Conservation (phyloP, 92 coral and sea anemone genomes). For the Bergia puertoricense region DNA sequence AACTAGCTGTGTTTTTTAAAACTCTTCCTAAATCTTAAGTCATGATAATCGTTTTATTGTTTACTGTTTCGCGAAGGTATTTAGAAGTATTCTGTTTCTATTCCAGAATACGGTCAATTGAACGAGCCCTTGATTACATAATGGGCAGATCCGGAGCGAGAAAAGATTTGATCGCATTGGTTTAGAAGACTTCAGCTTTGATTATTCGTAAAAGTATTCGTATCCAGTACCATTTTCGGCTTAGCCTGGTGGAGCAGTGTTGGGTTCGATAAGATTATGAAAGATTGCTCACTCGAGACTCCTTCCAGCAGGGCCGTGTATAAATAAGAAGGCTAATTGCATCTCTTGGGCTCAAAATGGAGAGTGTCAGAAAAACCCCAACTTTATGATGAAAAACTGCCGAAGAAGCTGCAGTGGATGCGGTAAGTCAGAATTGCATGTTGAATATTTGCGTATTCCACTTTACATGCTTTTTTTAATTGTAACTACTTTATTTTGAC, state of each 20-base stretch:
- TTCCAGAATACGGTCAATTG: too few species aligned
- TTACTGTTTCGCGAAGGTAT: too few species aligned
- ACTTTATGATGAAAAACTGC: conserved; percentile 28
- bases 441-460: neutral
- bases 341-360: conserved; percentile 39
- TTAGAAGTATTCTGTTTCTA: too few species aligned
- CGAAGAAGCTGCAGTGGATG: conserved; percentile 38
- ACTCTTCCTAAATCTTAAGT: too few species aligned
- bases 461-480: too few species aligned
- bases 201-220: neutral
- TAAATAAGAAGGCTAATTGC: conserved; percentile 7
- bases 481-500: too few species aligned
- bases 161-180: too few species aligned
- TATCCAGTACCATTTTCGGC: neutral
- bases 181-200: neutral
- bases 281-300: neutral
- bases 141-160: too few species aligned
- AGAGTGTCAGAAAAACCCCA: conserved; percentile 34
- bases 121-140: too few species aligned
- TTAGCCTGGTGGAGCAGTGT: neutral
- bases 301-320: neutral
- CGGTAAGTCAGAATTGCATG: conserved; percentile 11
- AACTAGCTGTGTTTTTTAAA: too few species aligned
- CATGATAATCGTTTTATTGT: too few species aligned
- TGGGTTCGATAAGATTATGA: neutral